Evolutionary conservation across 2,888 invertebrate species (phyloP), one percentile per base, ranked within the genome.

Genomic region (Drosophila demipolita): DNA sequence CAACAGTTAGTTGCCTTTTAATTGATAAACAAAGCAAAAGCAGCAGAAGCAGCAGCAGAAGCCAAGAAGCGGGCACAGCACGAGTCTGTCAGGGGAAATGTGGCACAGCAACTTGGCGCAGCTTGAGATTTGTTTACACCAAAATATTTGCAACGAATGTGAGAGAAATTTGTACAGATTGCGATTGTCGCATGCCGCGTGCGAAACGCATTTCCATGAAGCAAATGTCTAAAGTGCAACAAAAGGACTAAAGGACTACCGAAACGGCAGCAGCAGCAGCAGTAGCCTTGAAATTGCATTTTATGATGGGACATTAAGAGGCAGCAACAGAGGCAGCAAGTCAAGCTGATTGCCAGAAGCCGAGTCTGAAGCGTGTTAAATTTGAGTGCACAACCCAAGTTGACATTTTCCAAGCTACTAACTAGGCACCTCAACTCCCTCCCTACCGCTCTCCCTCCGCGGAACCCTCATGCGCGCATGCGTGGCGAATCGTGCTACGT

Each of bases 71-170:
- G 5, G 29, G 6, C 29, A 6, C 79, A 79, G 80, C 80, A 79
- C 69, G 80, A 70, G 78, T 49, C 70, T 66, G 70, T 78, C 75
- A 55, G 67, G 72, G 69, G 71, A 66, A 15, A 7, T 45, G 23
- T 4, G 73, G 50, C 63, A 57, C 60, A 66, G 75, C 74, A 68
- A 60, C 80, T 77, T 55, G 67, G 58, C 86, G 67, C 85, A 86
- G 85, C 83, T 76, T 78, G 85, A 76, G 55, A 67, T 78, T 58
- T 75, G 60, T 66, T 87, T 79, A 55, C 50, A 53, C 80, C 83
- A 82, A 85, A 85, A 87, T 86, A 85, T 87, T 87, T 82, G 85
- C 85, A 85, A 83, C 69, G 77, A 77, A 85, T 81, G 78, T 78
- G 57, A 70, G 60, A 3, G 77, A 68, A 66, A 49, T 66, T 76